phyloP scores from a whole-genome alignment of 1,140 invertebrate genomes.

The Scaptodrosophila lebanonensis region DNA sequence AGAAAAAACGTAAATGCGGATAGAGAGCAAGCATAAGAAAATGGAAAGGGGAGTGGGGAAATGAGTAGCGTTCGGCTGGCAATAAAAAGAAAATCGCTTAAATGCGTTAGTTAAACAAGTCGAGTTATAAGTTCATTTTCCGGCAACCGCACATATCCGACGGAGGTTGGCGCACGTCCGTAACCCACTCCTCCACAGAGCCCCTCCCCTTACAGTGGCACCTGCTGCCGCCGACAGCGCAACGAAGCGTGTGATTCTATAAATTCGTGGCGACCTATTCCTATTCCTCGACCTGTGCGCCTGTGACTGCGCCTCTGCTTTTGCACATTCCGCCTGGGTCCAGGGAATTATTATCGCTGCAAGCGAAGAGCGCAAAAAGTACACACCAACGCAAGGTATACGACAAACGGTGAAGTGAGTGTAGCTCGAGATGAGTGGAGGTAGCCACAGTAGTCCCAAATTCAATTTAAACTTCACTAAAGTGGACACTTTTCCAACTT shows the following conservation, averaged over 20 bases:
- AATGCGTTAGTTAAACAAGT: conserved; percentile 75
- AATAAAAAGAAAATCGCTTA: conserved; percentile 62
- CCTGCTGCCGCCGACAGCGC: conserved; percentile 37
- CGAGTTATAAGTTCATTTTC: conserved; percentile 74
- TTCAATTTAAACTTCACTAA: too few species aligned
- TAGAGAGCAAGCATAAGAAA: conserved; percentile 3
- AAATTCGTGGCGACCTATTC: conserved; percentile 42
- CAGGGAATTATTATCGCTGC: conserved; percentile 52
- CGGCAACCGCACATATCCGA: conserved; percentile 68
- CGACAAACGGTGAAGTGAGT: too few species aligned
- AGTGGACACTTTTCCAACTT: too few species aligned
- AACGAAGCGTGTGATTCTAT: conserved; percentile 69
- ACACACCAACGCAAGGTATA: conserved; percentile 8
- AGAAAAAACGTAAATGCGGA: conserved; percentile 3
- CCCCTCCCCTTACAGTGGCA: background rate
- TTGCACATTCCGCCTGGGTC: conserved; percentile 3
- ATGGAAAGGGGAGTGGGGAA: background rate
- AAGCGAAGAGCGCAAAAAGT: conserved; percentile 30
- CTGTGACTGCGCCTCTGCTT: too few species aligned
- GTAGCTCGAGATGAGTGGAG: too few species aligned
- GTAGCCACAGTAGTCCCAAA: too few species aligned
- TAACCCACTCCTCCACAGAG: background rate
- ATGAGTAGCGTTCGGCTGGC: background rate
- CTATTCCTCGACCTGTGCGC: background rate
- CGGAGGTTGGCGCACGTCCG: conserved; percentile 44